Conservation (phyloP, 1,140 invertebrate genomes). For the Calliphora vicina region DNA sequence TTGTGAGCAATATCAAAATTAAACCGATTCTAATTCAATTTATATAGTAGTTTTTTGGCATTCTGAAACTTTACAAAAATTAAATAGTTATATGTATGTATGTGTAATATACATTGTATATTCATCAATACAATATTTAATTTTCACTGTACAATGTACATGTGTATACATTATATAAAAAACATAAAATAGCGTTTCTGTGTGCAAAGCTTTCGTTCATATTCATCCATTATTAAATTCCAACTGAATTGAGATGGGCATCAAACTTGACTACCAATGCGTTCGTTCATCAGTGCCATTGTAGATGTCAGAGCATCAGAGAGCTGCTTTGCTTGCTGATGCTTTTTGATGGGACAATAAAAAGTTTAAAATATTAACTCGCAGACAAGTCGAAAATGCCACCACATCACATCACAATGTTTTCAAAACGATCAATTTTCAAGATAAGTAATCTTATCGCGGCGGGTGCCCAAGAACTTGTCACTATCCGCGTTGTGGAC, state of each 20-base stretch:
- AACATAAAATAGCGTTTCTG: neutral
- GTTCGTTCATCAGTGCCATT: neutral
- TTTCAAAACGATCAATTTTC: constrained; percentile 62
- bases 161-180: no score
- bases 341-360: constrained; percentile 16
- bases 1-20: no score
- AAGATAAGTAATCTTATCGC: constrained; percentile 53
- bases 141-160: neutral
- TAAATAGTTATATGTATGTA: no score
- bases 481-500: constrained; percentile 27
- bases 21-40: no score
- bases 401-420: constrained; percentile 60
- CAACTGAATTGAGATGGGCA: neutral
- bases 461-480: constrained; percentile 41
- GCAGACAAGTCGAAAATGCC: constrained; percentile 63
- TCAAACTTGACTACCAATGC: neutral
- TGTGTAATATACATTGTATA: no score
- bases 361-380: constrained; percentile 58
- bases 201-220: neutral
- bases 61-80: no score
- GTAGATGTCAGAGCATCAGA: neutral
- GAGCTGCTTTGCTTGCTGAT: neutral
- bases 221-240: neutral
- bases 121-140: neutral
- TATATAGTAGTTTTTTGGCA: no score